A percentile compares a stretch with the other conserved stretches of the same genome.
phyloP scores from a whole-genome alignment of 2,797 vertebrate genomes.

The Danio aesculapii region DNA sequence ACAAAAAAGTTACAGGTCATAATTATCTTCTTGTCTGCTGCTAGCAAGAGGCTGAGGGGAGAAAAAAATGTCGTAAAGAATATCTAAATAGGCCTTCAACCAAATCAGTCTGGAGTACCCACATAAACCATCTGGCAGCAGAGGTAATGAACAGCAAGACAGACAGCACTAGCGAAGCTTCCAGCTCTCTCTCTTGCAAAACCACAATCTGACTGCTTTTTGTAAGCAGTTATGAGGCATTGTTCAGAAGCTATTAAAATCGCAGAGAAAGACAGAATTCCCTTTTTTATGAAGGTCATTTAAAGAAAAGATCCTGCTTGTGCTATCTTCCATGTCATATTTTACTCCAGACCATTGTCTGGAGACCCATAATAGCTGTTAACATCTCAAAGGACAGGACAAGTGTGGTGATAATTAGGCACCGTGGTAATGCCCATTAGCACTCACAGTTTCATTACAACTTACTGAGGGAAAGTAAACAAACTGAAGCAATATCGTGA shows the following conservation, averaged over 20 bases:
- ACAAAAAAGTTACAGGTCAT: conserved; percentile 7
- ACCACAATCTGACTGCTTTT: not conserved
- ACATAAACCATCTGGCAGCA: conserved; percentile 21
- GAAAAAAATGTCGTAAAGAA: not conserved
- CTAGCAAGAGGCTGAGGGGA: not conserved
- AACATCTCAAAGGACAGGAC: not conserved
- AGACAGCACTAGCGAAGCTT: not conserved
- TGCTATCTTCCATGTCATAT: conserved; percentile 3
- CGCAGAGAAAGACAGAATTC: not conserved
- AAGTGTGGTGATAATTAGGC: conserved; percentile 25
- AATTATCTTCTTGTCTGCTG: conserved; percentile 17
- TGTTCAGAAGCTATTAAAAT: conserved; percentile 5
- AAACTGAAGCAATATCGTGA: conserved; percentile 24
- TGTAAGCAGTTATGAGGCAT: not conserved
- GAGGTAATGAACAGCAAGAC: conserved; percentile 19
- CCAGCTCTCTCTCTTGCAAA: not conserved
- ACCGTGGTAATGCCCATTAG: conserved; percentile 19
- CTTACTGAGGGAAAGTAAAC: conserved; percentile 15
- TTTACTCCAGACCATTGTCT: conserved; percentile 2
- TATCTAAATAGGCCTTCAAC: conserved; percentile 3
- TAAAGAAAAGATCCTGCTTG: not conserved
- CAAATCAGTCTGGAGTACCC: conserved; percentile 17
- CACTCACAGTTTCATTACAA: conserved; percentile 24
- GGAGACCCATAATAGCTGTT: not conserved
- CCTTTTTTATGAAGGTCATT: not conserved